phyloP scores from a whole-genome alignment of 2,113 vertebrate genomes.

The Clinocottus analis region DNA sequence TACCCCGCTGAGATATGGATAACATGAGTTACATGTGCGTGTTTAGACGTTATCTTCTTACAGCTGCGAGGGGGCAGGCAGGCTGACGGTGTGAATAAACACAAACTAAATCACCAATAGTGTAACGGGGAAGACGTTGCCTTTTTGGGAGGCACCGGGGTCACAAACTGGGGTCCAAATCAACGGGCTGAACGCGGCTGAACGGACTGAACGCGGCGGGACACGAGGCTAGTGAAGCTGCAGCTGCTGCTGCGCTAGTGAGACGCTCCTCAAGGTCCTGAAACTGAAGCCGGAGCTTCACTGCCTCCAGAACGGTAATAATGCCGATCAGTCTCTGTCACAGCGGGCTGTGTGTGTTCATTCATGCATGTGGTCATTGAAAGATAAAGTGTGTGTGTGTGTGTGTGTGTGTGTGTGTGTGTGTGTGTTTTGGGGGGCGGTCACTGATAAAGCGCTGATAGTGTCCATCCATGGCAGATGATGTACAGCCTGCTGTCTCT shows the following conservation, averaged over 20 bases:
- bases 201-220: neutral
- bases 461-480: slow-evolving; percentile 83
- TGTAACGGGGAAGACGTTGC: neutral
- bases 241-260: slow-evolving; percentile 43
- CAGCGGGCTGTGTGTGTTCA: slow-evolving; percentile 55
- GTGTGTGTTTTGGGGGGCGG: slow-evolving; percentile 39
- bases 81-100: neutral
- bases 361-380: slow-evolving; percentile 72
- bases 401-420: slow-evolving; percentile 37
- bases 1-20: neutral
- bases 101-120: neutral
- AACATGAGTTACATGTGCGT: neutral
- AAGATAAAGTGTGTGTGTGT: slow-evolving; percentile 50
- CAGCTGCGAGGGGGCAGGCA: neutral
- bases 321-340: slow-evolving; percentile 80
- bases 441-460: slow-evolving; percentile 83
- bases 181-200: neutral
- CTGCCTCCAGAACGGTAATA: slow-evolving; percentile 71
- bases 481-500: slow-evolving; percentile 85
- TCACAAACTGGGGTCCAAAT: neutral
- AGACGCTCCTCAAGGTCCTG: slow-evolving; percentile 48
- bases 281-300: slow-evolving; percentile 50
- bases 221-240: slow-evolving; percentile 27
- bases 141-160: neutral
- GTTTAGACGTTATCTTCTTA: neutral